These are phyloP conservation scores for Leiothrix lutea DNA, from an alignment of 2,113 vertebrate genomes.

Conservation along the genomic window DNA sequence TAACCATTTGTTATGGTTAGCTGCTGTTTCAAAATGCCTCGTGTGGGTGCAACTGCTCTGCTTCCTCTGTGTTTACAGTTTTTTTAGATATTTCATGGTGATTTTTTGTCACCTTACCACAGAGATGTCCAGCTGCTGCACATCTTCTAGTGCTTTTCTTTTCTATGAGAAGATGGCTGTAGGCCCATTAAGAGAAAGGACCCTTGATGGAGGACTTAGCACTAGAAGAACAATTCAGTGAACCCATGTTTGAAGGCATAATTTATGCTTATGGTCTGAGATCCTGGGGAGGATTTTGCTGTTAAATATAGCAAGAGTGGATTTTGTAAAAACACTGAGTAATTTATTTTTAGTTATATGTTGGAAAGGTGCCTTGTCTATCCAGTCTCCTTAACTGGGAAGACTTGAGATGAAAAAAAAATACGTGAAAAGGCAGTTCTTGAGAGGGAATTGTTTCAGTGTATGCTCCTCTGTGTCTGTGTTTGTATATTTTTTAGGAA, in stretches of 20 bases:
- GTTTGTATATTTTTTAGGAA: neutral
- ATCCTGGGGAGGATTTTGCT: neutral
- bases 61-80: accelerated
- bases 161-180: neutral
- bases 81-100: neutral
- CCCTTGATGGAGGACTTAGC: accelerated
- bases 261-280: neutral
- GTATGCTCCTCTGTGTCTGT: neutral
- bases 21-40: neutral
- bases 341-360: neutral
- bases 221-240: neutral
- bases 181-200: neutral
- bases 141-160: neutral
- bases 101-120: neutral
- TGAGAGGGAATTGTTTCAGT: neutral
- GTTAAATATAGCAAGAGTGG: neutral
- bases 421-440: neutral
- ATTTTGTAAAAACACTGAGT: neutral
- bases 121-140: accelerated
- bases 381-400: neutral
- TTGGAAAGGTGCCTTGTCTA: neutral
- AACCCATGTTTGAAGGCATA: accelerated
- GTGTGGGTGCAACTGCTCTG: neutral
- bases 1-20: neutral
- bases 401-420: neutral